These are phyloP conservation scores for Drosophila stalkeri DNA, from an alignment of 2,888 invertebrate genomes.

Conservation along the genomic window DNA sequence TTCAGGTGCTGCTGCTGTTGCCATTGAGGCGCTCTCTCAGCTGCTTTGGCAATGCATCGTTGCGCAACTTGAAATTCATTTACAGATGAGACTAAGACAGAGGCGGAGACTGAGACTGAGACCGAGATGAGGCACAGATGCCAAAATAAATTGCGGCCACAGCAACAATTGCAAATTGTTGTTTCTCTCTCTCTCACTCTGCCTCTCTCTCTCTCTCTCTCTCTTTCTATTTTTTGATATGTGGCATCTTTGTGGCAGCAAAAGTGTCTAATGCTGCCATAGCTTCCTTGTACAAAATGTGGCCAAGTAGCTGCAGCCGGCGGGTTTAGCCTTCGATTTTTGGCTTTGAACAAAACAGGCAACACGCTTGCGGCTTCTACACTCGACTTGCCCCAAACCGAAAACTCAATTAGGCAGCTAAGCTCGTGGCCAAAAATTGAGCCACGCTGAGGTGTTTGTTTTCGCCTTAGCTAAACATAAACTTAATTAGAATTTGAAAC, in stretches of 20 bases:
- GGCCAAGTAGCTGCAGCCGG: slow-evolving; percentile 51
- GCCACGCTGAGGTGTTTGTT: background rate
- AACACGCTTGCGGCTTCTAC: slow-evolving; percentile 48
- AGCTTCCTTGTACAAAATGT: slow-evolving; percentile 45
- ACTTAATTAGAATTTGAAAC: background rate
- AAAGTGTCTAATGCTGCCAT: slow-evolving; percentile 22
- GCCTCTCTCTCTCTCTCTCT: slow-evolving; percentile 49
- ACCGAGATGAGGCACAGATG: slow-evolving; percentile 22
- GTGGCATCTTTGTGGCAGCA: slow-evolving; percentile 50
- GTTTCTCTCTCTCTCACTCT: slow-evolving; percentile 51
- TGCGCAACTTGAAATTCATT: slow-evolving; percentile 61
- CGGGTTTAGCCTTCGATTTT: slow-evolving; percentile 52
- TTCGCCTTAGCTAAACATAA: background rate
- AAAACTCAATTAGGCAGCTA: slow-evolving; percentile 65
- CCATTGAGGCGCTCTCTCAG: slow-evolving; percentile 10
- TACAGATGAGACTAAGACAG: slow-evolving; percentile 11
- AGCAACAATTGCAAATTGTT: slow-evolving; percentile 79
- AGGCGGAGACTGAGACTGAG: slow-evolving; percentile 1
- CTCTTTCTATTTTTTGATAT: slow-evolving; percentile 23
- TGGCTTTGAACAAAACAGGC: slow-evolving; percentile 19
- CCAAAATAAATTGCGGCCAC: slow-evolving; percentile 55
- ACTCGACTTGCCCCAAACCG: slow-evolving; percentile 20
- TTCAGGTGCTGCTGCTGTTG: background rate
- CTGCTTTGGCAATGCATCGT: slow-evolving; percentile 52
- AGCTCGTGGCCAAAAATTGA: background rate